A percentile compares a stretch with the other conserved stretches of the same genome.
Evolutionary conservation across 2,888 invertebrate species (phyloP).

Genomic region (Mesorhabditis belari): DNA sequence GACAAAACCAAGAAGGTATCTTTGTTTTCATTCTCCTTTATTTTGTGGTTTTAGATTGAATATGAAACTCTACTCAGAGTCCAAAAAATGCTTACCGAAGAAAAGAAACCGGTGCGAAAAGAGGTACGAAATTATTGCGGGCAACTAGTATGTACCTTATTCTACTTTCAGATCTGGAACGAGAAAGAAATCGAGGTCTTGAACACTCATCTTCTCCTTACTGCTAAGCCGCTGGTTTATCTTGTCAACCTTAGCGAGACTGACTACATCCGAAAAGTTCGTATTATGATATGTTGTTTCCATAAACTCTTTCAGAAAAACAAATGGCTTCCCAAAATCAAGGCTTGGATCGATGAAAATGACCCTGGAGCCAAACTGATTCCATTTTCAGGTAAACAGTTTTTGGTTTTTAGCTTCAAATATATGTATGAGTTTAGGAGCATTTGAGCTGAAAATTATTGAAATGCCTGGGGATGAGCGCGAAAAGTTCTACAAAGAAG

Average conservation of each 20-base stretch:
- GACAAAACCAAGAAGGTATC: slow-evolving; percentile 82
- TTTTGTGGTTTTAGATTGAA: slow-evolving; percentile 18
- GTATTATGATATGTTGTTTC: not conserved
- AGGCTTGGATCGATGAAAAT: slow-evolving; percentile 95
- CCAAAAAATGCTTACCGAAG: slow-evolving; percentile 71
- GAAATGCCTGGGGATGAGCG: slow-evolving; percentile 75
- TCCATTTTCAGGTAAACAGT: slow-evolving; percentile 77
- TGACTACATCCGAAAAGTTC: slow-evolving; percentile 85
- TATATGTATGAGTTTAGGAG: slow-evolving; percentile 59
- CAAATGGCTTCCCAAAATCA: slow-evolving; percentile 76
- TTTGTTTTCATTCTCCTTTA: not conserved
- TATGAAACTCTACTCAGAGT: slow-evolving; percentile 81
- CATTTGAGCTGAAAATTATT: slow-evolving; percentile 74
- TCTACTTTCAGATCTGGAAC: slow-evolving; percentile 69
- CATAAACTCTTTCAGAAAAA: slow-evolving; percentile 37
- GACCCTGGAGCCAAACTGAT: slow-evolving; percentile 82
- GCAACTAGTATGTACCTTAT: no score
- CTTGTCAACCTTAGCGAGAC: slow-evolving; percentile 93
- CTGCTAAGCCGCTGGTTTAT: slow-evolving; percentile 94
- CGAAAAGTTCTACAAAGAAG: slow-evolving; percentile 73
- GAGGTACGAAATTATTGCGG: no score
- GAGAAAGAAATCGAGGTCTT: slow-evolving; percentile 61
- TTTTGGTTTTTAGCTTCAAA: not conserved
- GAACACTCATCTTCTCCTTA: slow-evolving; percentile 90
- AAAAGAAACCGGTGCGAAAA: slow-evolving; percentile 79